Evolutionary conservation across 2,888 invertebrate genomes (phyloP), one percentile per base, ranked within the genome.

Genomic region (Neoscelio sp.): DNA sequence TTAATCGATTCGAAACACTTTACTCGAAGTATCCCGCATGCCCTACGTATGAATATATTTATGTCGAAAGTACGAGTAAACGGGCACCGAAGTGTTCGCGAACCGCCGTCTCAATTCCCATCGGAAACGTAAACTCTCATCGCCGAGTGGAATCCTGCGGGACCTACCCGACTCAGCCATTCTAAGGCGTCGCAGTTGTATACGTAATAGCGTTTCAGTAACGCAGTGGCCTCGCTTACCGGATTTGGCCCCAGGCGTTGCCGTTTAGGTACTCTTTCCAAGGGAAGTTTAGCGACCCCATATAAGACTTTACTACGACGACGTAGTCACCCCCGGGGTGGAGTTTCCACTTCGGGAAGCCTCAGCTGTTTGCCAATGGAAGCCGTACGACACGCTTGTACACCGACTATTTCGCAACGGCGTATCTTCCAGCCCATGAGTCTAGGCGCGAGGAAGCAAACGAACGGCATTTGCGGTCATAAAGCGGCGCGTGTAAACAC

Each of bases 311-410:
- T 50, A 35, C 48, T 52, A 33, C 68, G 65, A 67, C 60, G 60
- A 30, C 64, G 54, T 56, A 70, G 60, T 23, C 73, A 65, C 71
- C 76, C 73, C 35, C 44, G 60, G 78, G 79, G 71, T 77, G 46
- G 56, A 58, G 62, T 80, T 68, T 30, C 75, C 68, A 30, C 62
- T 46, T 67, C 68, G 52, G 67, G 83, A 82, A 83, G 82, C 83
- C 82, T 83, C 82, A 83, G 82, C 83, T 83, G 83, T 83, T 83
- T 82, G 80, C 81, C 83, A 44, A 82, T 83, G 82, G 83, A 83
- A 83, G 82, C 82, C 83, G 46, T 82, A 83, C 79, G 48, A 74
- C 58, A 26, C 26, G 35, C 56, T 28, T 26, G 62, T 52, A 75
- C 68, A 35, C 35, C 17, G 54, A 35, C 60, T 48, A 50, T 73